Percentiles rank a stretch among this genome's conserved stretches.
Evolutionary conservation across 2,888 invertebrate species (phyloP).

Genomic region (Megalurothrips usitatus): DNA sequence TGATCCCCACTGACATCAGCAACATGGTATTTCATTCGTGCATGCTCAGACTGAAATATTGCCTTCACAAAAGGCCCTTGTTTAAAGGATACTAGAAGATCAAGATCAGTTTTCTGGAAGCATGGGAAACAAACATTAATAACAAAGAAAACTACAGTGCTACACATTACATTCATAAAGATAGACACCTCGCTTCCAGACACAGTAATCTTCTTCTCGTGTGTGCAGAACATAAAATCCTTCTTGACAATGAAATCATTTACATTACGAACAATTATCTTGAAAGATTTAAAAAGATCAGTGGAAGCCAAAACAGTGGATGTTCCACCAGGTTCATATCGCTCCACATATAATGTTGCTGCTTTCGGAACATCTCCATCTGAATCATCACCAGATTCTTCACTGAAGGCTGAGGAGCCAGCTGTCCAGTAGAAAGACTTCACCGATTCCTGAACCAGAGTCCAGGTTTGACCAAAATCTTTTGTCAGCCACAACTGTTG

Average conservation of each 20-base stretch:
- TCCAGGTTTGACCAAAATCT: constrained; percentile 71
- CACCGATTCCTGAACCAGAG: constrained; percentile 63
- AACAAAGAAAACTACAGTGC: constrained; percentile 17
- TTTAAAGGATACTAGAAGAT: constrained; percentile 73
- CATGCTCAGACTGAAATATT: constrained; percentile 66
- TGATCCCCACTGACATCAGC: constrained; percentile 77
- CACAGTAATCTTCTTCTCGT: constrained; percentile 51
- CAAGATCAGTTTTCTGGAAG: constrained; percentile 46
- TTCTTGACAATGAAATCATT: constrained; percentile 78
- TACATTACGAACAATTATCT: constrained; percentile 49
- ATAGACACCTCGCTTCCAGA: constrained; percentile 32
- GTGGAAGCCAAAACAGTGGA: constrained; percentile 51
- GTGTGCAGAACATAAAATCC: constrained; percentile 79
- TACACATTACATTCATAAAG: constrained; percentile 29
- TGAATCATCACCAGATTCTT: constrained; percentile 7
- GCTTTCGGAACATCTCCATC: not conserved
- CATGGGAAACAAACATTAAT: constrained; percentile 29
- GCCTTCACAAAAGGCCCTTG: constrained; percentile 66
- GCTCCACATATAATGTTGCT: constrained; percentile 61
- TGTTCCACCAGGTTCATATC: constrained; percentile 58
- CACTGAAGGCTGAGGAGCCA: constrained; percentile 37
- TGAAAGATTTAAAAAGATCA: constrained; percentile 39
- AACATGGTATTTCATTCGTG: constrained; percentile 67
- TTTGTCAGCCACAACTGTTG: constrained; percentile 68
- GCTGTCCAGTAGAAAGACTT: constrained; percentile 73